Percentiles rank a stretch among this genome's conserved stretches.
These are phyloP conservation scores for Pao palembangensis DNA, from an alignment of 2,113 vertebrate species.

Conservation along the genomic window DNA sequence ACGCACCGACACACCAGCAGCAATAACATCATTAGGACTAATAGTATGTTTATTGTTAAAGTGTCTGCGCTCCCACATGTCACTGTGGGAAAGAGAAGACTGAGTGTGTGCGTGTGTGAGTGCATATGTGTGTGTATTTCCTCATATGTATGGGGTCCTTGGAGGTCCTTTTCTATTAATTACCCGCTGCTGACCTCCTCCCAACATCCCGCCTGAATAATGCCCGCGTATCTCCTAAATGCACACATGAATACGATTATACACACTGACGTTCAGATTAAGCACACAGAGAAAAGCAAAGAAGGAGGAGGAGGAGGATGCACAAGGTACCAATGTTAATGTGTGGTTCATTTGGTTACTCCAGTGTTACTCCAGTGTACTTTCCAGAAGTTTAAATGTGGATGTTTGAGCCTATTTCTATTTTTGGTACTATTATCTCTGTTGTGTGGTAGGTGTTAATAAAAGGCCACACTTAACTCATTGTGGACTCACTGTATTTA, in stretches of 20 bases:
- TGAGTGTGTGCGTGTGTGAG: background rate
- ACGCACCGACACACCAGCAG: slow-evolving; percentile 45
- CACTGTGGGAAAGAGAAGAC: slow-evolving; percentile 11
- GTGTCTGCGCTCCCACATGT: slow-evolving; percentile 34
- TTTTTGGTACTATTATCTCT: slow-evolving; percentile 19
- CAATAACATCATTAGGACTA: slow-evolving; percentile 55
- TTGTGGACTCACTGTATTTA: slow-evolving; percentile 56
- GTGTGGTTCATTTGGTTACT: slow-evolving; percentile 34
- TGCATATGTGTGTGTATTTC: background rate
- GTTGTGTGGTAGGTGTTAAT: slow-evolving; percentile 46
- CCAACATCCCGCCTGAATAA: slow-evolving; percentile 58
- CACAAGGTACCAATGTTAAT: slow-evolving; percentile 35
- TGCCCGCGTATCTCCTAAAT: slow-evolving; percentile 12
- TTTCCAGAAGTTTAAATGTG: too few relatives aligned
- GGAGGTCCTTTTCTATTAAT: slow-evolving; percentile 60
- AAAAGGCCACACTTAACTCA: slow-evolving; percentile 48
- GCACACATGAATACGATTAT: slow-evolving; percentile 7
- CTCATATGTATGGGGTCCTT: slow-evolving; percentile 22
- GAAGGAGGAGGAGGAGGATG: slow-evolving; percentile 41
- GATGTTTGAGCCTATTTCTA: slow-evolving; percentile 8
- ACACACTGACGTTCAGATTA: slow-evolving; percentile 8
- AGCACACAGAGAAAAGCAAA: slow-evolving; percentile 24
- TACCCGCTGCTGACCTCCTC: slow-evolving; percentile 58
- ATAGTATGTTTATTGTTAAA: slow-evolving; percentile 70
- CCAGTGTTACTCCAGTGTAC: too few relatives aligned